Percentiles rank a stretch among this genome's conserved stretches.
Conservation (phyloP, 2,797 vertebrate species). For the Sebastolobus alascanus region DNA sequence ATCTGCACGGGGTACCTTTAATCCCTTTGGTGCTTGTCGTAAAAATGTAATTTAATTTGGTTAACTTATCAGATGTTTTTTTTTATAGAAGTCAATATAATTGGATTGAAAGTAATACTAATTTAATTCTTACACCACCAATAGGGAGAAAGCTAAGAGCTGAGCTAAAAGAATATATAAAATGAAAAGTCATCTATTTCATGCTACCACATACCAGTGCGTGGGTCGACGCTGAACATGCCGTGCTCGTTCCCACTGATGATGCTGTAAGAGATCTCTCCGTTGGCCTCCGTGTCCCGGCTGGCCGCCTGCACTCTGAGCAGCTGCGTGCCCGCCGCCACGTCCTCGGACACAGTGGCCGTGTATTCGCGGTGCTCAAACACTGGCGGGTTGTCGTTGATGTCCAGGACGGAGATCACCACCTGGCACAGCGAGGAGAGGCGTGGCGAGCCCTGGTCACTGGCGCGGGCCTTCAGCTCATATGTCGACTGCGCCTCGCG, state of each 20-base stretch:
- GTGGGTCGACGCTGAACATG: conserved; percentile 93
- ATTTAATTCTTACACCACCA: not conserved
- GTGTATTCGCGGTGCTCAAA: conserved; percentile 96
- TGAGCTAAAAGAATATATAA: not conserved
- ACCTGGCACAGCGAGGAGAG: conserved; percentile 88
- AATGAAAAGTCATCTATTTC: too few species aligned
- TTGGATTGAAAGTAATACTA: not conserved
- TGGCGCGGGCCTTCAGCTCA: conserved; percentile 88
- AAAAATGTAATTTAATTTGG: not conserved
- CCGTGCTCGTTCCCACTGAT: conserved; percentile 95
- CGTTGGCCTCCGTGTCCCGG: conserved; percentile 91
- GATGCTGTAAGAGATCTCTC: conserved; percentile 93
- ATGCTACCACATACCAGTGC: conserved; percentile 85
- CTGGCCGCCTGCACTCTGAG: conserved; percentile 94
- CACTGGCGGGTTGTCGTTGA: conserved; percentile 97
- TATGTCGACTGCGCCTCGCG: conserved; percentile 90
- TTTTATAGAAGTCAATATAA: not conserved
- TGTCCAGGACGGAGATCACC: conserved; percentile 93
- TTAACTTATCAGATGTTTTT: not conserved
- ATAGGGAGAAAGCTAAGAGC: not conserved
- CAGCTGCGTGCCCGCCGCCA: conserved; percentile 88
- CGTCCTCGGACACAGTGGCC: conserved; percentile 89
- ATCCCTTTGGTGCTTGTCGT: not conserved
- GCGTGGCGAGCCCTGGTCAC: conserved; percentile 90
- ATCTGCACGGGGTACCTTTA: not conserved